Conservation (phyloP, 2,797 vertebrate species). For the Propithecus perrieri region DNA sequence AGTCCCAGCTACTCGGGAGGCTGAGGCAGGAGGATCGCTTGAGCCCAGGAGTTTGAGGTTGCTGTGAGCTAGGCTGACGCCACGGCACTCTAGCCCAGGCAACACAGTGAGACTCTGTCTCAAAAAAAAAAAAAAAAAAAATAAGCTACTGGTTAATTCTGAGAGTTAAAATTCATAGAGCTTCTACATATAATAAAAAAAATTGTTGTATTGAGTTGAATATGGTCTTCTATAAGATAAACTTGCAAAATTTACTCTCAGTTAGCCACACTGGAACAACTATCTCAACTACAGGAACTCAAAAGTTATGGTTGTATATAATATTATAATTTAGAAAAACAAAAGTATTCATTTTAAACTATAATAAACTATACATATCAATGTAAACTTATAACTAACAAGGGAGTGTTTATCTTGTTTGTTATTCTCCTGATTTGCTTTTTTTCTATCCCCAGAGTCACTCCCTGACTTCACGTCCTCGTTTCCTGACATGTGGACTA, state of each 20-base stretch:
- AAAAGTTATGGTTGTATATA: neutral
- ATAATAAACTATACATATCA: neutral
- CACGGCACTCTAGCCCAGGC: too few species aligned
- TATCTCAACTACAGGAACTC: constrained; percentile 11
- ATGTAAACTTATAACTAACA: neutral
- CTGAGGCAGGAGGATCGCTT: too few species aligned
- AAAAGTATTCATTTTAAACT: neutral
- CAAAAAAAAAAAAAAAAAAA: too few species aligned
- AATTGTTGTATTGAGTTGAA: neutral
- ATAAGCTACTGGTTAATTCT: too few species aligned
- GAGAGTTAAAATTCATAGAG: neutral
- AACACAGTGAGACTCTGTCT: too few species aligned
- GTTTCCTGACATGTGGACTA: neutral
- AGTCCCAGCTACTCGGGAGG: too few species aligned
- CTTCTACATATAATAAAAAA: neutral
- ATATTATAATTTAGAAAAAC: neutral
- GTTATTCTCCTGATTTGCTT: neutral
- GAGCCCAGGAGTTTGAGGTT: too few species aligned
- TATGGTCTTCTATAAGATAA: neutral
- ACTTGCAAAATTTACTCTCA: neutral
- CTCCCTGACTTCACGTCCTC: neutral
- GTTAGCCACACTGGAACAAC: neutral
- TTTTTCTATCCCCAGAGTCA: neutral
- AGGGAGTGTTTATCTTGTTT: neutral
- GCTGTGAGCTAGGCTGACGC: too few species aligned